These are phyloP conservation scores for Phania funesta DNA, from an alignment of 2,888 invertebrate genomes.

Conservation along the genomic window DNA sequence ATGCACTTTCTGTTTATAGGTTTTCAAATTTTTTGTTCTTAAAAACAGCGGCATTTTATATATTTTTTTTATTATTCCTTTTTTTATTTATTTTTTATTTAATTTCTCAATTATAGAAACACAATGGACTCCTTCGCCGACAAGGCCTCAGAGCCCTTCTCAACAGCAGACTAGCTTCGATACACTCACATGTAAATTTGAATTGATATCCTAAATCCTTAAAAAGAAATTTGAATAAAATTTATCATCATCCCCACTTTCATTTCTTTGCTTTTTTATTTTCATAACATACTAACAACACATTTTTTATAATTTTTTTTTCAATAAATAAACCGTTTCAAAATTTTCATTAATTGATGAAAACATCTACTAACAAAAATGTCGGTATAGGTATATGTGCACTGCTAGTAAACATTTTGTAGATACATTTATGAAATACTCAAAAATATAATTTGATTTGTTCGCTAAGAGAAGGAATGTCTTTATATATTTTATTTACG, in stretches of 20 bases:
- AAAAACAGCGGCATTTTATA: slow-evolving; percentile 26
- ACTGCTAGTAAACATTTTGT: slow-evolving; percentile 37
- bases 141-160: slow-evolving; percentile 81
- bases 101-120: slow-evolving; percentile 80
- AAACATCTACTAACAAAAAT: slow-evolving; percentile 21
- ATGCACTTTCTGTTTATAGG: no score
- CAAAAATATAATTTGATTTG: background rate
- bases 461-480: background rate
- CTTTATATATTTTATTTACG: no score
- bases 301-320: slow-evolving; percentile 13
- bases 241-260: background rate
- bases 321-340: background rate
- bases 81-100: slow-evolving; percentile 75
- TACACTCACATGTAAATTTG: slow-evolving; percentile 81
- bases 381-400: slow-evolving; percentile 67
- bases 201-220: slow-evolving; percentile 58
- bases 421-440: background rate
- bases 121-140: slow-evolving; percentile 82
- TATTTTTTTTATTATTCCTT: slow-evolving; percentile 64
- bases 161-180: slow-evolving; percentile 82
- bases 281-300: slow-evolving; percentile 46
- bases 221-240: slow-evolving; percentile 29
- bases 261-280: slow-evolving; percentile 7
- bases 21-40: slow-evolving; percentile 38
- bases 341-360: background rate